Conservation (phyloP, 2,113 vertebrate genomes). For the Ammodytes marinus region DNA sequence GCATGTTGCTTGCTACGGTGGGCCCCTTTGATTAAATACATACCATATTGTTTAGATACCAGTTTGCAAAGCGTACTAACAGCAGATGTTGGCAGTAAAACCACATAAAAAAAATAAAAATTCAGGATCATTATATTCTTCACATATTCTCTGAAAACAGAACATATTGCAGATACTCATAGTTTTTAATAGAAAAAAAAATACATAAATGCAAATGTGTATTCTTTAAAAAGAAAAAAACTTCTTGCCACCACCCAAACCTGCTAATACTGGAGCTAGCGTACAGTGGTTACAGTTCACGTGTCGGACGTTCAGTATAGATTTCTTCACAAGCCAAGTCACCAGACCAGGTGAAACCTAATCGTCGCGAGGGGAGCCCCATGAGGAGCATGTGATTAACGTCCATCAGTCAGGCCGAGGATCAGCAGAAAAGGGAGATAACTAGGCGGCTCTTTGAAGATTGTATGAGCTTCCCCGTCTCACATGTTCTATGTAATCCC, state of each 20-base stretch:
- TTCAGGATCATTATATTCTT: neutral
- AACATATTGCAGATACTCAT: neutral
- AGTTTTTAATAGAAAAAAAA: neutral
- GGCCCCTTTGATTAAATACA: too few relatives aligned
- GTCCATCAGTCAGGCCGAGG: constrained; percentile 16
- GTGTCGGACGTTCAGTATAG: constrained; percentile 6
- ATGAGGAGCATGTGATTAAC: constrained; percentile 36
- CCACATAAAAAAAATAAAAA: neutral
- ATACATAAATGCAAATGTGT: neutral
- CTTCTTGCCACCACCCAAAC: neutral
- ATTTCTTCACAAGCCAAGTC: constrained; percentile 20
- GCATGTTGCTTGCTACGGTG: too few relatives aligned
- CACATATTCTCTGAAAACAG: neutral
- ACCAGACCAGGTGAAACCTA: constrained; percentile 48
- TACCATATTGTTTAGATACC: too few relatives aligned
- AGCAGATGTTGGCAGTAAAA: neutral
- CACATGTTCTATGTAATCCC: constrained; percentile 6
- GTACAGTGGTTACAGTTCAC: constrained; percentile 3
- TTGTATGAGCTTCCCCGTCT: constrained; percentile 46
- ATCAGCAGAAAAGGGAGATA: constrained; percentile 10
- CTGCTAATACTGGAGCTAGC: neutral
- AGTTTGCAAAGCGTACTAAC: too few relatives aligned
- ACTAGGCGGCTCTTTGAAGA: constrained; percentile 25
- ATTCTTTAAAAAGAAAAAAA: neutral
- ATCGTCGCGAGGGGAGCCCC: constrained; percentile 13